Base-by-base conservation (phyloP, 2,888 invertebrate species). In the Scelioninae gen. 1 region DNA sequence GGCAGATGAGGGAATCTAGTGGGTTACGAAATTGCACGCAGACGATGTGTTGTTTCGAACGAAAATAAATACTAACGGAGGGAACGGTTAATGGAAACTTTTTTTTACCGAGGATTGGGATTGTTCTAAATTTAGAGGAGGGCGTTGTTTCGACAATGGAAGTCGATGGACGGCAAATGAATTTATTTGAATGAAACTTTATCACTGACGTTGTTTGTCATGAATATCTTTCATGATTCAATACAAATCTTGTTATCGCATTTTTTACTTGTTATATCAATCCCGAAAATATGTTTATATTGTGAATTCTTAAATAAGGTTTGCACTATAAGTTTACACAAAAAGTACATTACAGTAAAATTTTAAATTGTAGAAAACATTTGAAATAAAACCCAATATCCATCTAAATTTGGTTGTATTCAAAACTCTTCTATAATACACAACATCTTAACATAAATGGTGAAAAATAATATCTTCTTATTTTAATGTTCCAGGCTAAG, bases 401-500 rank as follows among this genome's bases (percentile, higher is more conserved):
- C n/a, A n/a, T n/a, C n/a, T n/a, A n/a, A n/a, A n/a, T n/a, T n/a
- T n/a, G n/a, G n/a, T n/a, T n/a, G n/a, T n/a, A n/a, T n/a, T n/a
- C n/a, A n/a, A n/a, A n/a, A n/a, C n/a, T n/a, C n/a, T n/a, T n/a
- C n/a, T n/a, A n/a, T n/a, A n/a, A n/a, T n/a, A n/a, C n/a, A n/a
- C n/a, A 34, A 34, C 34, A 34, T 8, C 8, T 34, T 34, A 34
- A 34, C 8, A 34, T 34, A 8, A 5, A 5, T 34, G 5, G 6
- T 8, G 8, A 53, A 23, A 40, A 38, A 9, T 43, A 29, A 60
- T 9, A 13, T 3, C 6, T 7, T 43, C 9, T 10, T 43, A 11
- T 43, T 90, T 93, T 93, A 31, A 94, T n/a, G 93, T 95, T 94
- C 85, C 95, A 96, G 96, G 95, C 88, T 92, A 91, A 97, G 95